These are phyloP conservation scores for Aphodius granarius DNA, from an alignment of 2,888 invertebrate genomes.

Conservation along the genomic window DNA sequence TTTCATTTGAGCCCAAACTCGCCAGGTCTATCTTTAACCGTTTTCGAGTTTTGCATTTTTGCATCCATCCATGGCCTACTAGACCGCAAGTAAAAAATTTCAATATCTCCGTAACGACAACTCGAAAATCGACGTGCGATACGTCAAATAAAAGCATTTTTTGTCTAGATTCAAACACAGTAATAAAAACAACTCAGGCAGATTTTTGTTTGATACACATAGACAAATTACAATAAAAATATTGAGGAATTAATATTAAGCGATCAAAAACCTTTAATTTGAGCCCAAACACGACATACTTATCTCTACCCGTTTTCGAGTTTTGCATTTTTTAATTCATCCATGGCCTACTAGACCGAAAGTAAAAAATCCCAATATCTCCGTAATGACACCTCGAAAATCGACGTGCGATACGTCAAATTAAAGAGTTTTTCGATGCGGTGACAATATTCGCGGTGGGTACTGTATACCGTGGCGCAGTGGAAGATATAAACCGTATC, in stretches of 20 bases:
- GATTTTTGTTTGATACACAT: no score
- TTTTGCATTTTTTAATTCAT: background rate
- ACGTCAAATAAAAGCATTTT: background rate
- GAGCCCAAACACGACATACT: background rate
- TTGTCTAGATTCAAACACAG: background rate
- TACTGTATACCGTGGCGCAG: background rate
- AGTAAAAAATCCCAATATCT: background rate
- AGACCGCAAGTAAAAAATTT: background rate
- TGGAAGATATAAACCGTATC: background rate
- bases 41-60: no score
- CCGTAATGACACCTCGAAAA: background rate
- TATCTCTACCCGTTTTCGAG: background rate
- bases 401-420: background rate
- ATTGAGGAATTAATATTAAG: background rate
- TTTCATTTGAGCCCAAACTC: background rate
- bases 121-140: no score
- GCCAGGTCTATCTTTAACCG: background rate
- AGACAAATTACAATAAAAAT: no score
- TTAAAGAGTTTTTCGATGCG: background rate
- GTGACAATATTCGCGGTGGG: background rate
- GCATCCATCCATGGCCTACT: no score
- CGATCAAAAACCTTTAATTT: background rate
- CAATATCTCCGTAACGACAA: no score
- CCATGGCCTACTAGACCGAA: background rate
- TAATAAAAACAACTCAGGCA: no score